These are phyloP conservation scores for Sipha flava DNA, from an alignment of 1,140 invertebrate genomes.

Conservation along the genomic window DNA sequence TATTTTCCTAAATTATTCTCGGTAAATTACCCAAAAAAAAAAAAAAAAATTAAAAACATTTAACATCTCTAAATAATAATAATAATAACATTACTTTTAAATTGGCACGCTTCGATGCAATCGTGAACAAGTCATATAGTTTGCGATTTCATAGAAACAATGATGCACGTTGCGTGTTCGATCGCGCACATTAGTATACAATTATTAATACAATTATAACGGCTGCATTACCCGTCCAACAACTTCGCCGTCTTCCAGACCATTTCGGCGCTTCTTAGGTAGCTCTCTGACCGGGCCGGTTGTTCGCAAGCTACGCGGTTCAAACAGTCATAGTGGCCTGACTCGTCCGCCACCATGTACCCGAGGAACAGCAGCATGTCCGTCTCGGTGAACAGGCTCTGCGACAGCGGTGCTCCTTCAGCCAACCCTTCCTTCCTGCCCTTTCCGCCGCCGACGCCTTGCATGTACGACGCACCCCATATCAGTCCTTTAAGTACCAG, in stretches of 20 bases:
- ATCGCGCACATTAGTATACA: too few relatives aligned
- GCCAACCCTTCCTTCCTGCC: background rate
- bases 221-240: background rate
- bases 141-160: too few relatives aligned
- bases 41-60: too few relatives aligned
- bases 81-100: too few relatives aligned
- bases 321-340: background rate
- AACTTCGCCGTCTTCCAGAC: background rate
- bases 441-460: background rate
- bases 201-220: too few relatives aligned
- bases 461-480: constrained; percentile 16
- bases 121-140: too few relatives aligned
- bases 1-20: too few relatives aligned
- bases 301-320: constrained; percentile 16
- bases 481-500: constrained; percentile 13
- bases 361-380: constrained; percentile 1
- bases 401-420: background rate
- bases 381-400: background rate
- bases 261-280: background rate
- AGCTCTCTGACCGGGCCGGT: background rate
- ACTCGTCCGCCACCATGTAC: constrained; percentile 4
- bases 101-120: too few relatives aligned
- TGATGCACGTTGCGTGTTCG: too few relatives aligned
- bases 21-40: too few relatives aligned
- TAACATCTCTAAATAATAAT: too few relatives aligned